Conservation (phyloP, 2,888 invertebrate genomes). For the Furcula furcula region DNA sequence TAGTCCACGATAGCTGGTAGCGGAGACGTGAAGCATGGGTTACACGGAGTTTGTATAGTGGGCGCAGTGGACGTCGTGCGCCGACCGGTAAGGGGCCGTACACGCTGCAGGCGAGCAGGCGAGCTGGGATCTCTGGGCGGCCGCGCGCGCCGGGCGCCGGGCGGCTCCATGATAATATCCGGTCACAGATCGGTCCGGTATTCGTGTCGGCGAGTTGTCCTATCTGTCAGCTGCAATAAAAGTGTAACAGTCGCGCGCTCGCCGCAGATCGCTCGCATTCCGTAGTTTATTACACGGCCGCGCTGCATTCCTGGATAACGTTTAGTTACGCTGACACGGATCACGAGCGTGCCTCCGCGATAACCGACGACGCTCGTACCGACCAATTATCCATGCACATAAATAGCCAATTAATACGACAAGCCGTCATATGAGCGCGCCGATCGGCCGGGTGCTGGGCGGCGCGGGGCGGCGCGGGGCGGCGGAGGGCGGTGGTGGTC, state of each 20-base stretch:
- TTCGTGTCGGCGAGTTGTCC: constrained; percentile 8
- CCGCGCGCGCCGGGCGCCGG: not conserved
- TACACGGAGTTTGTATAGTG: too few relatives aligned
- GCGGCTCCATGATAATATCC: not conserved
- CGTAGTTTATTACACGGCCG: constrained; percentile 3
- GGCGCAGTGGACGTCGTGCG: too few relatives aligned
- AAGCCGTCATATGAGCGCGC: not conserved
- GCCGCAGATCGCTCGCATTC: not conserved
- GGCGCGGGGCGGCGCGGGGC: too few relatives aligned
- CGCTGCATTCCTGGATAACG: constrained; percentile 4
- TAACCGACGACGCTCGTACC: not conserved
- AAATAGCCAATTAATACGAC: not conserved
- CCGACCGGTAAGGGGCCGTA: too few relatives aligned
- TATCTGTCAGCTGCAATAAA: constrained; percentile 7
- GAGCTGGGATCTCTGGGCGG: too few relatives aligned
- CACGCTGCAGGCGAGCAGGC: too few relatives aligned
- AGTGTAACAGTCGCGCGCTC: not conserved
- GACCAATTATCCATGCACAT: not conserved
- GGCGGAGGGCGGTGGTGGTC: too few relatives aligned
- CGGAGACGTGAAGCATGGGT: too few relatives aligned
- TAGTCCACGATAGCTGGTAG: too few relatives aligned
- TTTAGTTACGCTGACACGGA: constrained; percentile 3
- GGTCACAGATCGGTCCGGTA: constrained; percentile 3
- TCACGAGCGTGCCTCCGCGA: not conserved
- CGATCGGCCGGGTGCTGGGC: not conserved